A percentile compares a stretch with the other conserved stretches of the same genome.
phyloP scores from a whole-genome alignment of 1,140 invertebrate species.

The Leptopilina clavipes region DNA sequence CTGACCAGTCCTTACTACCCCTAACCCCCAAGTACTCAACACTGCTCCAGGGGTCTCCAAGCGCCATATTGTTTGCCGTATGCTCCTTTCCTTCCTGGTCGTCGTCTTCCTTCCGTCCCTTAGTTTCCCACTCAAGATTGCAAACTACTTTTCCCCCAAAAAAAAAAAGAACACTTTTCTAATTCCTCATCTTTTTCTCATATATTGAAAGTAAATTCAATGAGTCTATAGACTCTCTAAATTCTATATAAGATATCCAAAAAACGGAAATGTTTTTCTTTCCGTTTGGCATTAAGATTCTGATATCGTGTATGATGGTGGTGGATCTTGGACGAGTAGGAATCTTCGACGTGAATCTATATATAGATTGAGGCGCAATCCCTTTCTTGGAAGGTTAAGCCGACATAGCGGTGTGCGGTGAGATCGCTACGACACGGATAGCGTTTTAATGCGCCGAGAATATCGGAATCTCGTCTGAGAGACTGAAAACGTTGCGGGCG shows the following conservation, averaged over 20 bases:
- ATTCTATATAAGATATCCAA: too few relatives aligned
- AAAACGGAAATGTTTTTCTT: too few relatives aligned
- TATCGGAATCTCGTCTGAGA: conserved; percentile 57
- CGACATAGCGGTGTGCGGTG: conserved; percentile 45
- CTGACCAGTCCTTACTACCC: conserved; percentile 66
- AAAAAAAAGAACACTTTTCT: too few relatives aligned
- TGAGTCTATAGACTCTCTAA: too few relatives aligned
- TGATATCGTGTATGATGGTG: background rate
- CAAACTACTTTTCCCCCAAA: too few relatives aligned
- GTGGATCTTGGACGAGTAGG: conserved; percentile 56
- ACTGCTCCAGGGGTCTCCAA: conserved; percentile 51
- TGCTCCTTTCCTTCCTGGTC: conserved; percentile 62
- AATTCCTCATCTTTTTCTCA: too few relatives aligned
- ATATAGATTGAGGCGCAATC: conserved; percentile 44
- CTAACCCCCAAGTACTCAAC: conserved; percentile 16
- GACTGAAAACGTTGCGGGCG: conserved; percentile 56
- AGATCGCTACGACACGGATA: conserved; percentile 59
- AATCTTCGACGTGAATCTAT: conserved; percentile 47
- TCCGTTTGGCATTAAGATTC: conserved; percentile 15
- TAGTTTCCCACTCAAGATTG: conserved; percentile 6
- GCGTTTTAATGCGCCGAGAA: conserved; percentile 61
- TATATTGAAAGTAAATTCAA: too few relatives aligned
- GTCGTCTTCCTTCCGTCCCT: conserved; percentile 48
- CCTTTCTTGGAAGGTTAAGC: conserved; percentile 47
- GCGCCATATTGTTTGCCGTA: conserved; percentile 71